Conservation (phyloP, 2,888 invertebrate genomes). For the Folsomia candida region DNA sequence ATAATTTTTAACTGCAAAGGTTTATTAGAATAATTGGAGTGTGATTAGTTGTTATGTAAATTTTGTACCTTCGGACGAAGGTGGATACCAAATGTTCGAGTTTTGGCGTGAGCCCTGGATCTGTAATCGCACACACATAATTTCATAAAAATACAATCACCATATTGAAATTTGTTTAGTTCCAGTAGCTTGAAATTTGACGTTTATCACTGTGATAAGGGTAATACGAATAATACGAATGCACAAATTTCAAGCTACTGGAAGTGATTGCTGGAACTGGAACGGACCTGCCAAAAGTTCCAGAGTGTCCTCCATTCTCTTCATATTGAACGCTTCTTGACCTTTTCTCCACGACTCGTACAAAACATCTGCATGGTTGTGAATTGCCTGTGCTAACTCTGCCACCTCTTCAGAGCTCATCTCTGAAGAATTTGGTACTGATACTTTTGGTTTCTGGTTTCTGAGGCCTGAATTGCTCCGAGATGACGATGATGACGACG, state of each 20-base stretch:
- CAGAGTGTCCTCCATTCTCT: conserved; percentile 48
- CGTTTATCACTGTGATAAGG: too few relatives aligned
- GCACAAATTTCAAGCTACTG: too few relatives aligned
- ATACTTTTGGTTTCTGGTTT: background rate
- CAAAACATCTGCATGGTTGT: conserved; percentile 50
- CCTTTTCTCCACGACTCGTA: conserved; percentile 50
- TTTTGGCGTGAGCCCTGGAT: conserved; percentile 45
- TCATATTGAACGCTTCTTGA: conserved; percentile 41
- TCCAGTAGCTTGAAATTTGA: too few relatives aligned
- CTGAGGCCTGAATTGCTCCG: background rate
- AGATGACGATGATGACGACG: background rate
- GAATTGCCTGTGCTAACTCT: conserved; percentile 51
- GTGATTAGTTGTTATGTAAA: too few relatives aligned
- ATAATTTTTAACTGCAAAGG: too few relatives aligned
- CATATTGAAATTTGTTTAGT: too few relatives aligned
- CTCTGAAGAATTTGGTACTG: background rate
- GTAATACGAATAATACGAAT: too few relatives aligned
- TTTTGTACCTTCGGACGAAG: conserved; percentile 48
- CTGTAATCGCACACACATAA: too few relatives aligned
- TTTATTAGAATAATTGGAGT: too few relatives aligned
- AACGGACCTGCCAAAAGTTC: conserved; percentile 48
- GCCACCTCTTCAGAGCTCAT: conserved; percentile 51
- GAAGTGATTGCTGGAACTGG: conserved; percentile 35
- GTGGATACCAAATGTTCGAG: conserved; percentile 49
- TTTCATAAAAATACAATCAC: too few relatives aligned